Percentiles rank a stretch among this genome's conserved stretches.
These are phyloP conservation scores for Gambusia affinis DNA, from an alignment of 2,113 vertebrate genomes.

Conservation along the genomic window DNA sequence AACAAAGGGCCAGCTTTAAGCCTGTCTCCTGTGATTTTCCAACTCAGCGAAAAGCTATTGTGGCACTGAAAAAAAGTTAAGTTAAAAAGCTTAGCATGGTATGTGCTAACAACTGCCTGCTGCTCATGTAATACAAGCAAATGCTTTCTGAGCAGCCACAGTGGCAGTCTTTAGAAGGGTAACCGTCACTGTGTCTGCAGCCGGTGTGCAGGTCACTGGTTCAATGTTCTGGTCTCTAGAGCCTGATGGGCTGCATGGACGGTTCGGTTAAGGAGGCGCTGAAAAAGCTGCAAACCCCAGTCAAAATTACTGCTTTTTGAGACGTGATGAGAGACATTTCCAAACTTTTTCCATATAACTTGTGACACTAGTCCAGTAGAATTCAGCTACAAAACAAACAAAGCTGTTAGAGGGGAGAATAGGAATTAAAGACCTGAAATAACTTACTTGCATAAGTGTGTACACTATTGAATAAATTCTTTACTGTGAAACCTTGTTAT, in stretches of 20 bases:
- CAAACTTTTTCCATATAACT: not conserved
- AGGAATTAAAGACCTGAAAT: too few species aligned
- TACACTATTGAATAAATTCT: not conserved
- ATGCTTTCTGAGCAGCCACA: conserved; percentile 74
- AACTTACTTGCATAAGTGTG: too few species aligned
- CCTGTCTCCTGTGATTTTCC: conserved; percentile 82
- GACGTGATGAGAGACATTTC: not conserved
- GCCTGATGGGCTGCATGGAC: conserved; percentile 4
- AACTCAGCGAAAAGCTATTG: conserved; percentile 81
- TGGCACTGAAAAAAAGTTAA: conserved; percentile 74
- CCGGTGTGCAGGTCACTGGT: conserved; percentile 24
- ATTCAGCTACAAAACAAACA: not conserved
- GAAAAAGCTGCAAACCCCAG: not conserved
- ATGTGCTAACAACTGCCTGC: conserved; percentile 77
- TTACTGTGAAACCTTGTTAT: not conserved
- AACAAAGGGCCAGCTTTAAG: conserved; percentile 79
- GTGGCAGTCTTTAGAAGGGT: conserved; percentile 60
- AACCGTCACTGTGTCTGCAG: conserved; percentile 39
- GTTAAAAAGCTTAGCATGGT: conserved; percentile 80
- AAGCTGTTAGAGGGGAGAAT: not conserved
- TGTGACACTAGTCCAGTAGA: not conserved
- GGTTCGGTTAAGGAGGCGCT: not conserved
- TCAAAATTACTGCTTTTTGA: not conserved
- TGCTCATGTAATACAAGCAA: conserved; percentile 75
- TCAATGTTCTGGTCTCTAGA: conserved; percentile 1